Conservation (phyloP, 2,113 vertebrate species). For the Labeo catla region DNA sequence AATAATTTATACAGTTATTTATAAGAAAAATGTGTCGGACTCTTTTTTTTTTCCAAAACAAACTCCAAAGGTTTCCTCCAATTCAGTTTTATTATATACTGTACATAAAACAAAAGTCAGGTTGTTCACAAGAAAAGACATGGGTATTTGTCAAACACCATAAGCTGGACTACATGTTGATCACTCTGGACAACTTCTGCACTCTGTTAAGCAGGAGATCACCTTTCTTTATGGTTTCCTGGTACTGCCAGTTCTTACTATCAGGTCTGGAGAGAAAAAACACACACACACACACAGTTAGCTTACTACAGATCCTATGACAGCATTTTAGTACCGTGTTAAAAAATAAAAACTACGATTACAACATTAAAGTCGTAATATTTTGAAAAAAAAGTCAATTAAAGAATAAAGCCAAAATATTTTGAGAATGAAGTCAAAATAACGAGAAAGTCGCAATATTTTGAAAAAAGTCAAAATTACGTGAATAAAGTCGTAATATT, state of each 20-base stretch:
- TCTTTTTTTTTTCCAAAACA: slow-evolving; percentile 51
- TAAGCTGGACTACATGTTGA: slow-evolving; percentile 89
- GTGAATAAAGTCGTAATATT: too few species aligned
- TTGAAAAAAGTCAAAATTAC: too few species aligned
- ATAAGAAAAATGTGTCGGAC: slow-evolving; percentile 84
- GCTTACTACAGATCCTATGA: not conserved
- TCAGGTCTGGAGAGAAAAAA: slow-evolving; percentile 83
- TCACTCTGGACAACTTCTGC: slow-evolving; percentile 97
- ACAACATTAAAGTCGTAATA: too few species aligned
- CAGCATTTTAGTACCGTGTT: too few species aligned
- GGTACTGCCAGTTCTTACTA: slow-evolving; percentile 99
- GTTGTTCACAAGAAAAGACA: slow-evolving; percentile 56
- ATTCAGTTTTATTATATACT: slow-evolving; percentile 78
- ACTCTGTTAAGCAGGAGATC: slow-evolving; percentile 97
- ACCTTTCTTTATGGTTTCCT: slow-evolving; percentile 99
- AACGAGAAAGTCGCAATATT: too few species aligned
- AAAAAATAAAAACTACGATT: too few species aligned
- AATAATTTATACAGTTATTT: slow-evolving; percentile 99
- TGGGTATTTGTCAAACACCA: slow-evolving; percentile 39
- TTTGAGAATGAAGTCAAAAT: too few species aligned
- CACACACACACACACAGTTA: not conserved
- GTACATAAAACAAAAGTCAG: slow-evolving; percentile 75
- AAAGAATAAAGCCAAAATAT: too few species aligned
- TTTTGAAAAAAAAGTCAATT: too few species aligned
- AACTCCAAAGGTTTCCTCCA: slow-evolving; percentile 49